phyloP scores from a whole-genome alignment of 2,797 vertebrate genomes.

The Echiichthys vipera region DNA sequence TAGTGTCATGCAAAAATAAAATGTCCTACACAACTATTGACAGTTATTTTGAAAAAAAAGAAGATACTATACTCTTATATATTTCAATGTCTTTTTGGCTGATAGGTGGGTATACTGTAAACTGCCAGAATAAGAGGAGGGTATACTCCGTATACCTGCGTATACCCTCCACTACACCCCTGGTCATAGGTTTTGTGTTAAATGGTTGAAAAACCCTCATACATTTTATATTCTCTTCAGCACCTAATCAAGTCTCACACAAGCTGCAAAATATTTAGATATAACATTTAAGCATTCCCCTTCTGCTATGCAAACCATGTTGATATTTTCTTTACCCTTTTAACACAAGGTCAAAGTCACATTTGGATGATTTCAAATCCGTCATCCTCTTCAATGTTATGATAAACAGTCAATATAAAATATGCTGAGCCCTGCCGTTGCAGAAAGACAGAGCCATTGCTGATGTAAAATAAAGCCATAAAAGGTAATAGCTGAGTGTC shows the following conservation, averaged over 20 bases:
- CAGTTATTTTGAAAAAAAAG: no score
- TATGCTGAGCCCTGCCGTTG: constrained; percentile 34
- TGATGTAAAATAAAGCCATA: constrained; percentile 47
- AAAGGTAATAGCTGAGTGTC: constrained; percentile 37
- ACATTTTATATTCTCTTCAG: neutral
- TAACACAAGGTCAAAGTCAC: constrained; percentile 26
- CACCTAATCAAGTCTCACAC: neutral
- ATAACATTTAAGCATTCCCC: neutral
- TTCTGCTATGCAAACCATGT: neutral
- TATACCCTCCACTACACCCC: no score
- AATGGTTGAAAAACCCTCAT: neutral
- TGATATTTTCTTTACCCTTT: constrained; percentile 7
- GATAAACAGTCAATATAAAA: constrained; percentile 45
- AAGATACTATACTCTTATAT: no score
- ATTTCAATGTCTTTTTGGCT: no score
- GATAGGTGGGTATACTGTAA: no score
- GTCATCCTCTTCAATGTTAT: constrained; percentile 40
- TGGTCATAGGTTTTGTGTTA: constrained; percentile 21
- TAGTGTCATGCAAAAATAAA: no score
- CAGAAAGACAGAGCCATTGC: constrained; percentile 41
- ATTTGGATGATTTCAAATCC: constrained; percentile 35
- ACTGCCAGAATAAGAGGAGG: no score
- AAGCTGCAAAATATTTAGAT: neutral
- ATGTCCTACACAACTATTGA: no score
- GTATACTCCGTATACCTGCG: no score